Evolutionary conservation across 2,888 invertebrate genomes (phyloP), one percentile per base, ranked within the genome.

Genomic region (Nineta flava): DNA sequence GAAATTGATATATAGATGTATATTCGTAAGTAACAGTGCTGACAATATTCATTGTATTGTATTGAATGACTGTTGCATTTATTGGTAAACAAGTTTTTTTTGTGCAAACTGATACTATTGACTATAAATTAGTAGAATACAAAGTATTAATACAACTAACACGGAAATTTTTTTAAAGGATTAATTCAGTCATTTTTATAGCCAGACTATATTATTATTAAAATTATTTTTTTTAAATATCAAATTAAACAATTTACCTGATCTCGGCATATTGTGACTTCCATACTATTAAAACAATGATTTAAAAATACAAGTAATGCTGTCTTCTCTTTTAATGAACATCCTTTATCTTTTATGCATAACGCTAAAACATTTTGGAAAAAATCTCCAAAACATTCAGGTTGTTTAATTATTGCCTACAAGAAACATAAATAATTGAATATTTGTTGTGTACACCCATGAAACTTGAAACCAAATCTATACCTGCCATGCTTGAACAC

Each of bases 201-300:
- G n/a, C n/a, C n/a, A n/a, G n/a, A n/a, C n/a, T n/a, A n/a, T n/a
- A n/a, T n/a, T n/a, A n/a, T n/a, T n/a, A n/a, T n/a, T n/a, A 7
- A 6, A 21, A 19, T 44, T 44, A 45, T n/a, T 2, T 9, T 21
- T 17, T 21, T 21, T 21, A 21, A 4, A 16, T 5, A 16, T 15
- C 12, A 13, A n/a, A 26, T 5, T n/a, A 16, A n/a, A 26, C n/a
- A 34, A 47, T 17, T 47, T 9, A 91, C 87, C 68, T 95, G 92
- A 58, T 92, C 87, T 40, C 97, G 72, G 51, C 99, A 91, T 42
- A 99, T 68, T 58, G 86, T 86, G 49, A 95, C 87, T 71, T 99
- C 97, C 84, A 99, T 87, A 58, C 95, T 95, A 61, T 95, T 95
- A 61, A 97, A 96, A 62, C 94, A 92, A 63, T 96, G 93, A 66